Conservation (phyloP, 1,140 invertebrate species). For the Wasmannia auropunctata region DNA sequence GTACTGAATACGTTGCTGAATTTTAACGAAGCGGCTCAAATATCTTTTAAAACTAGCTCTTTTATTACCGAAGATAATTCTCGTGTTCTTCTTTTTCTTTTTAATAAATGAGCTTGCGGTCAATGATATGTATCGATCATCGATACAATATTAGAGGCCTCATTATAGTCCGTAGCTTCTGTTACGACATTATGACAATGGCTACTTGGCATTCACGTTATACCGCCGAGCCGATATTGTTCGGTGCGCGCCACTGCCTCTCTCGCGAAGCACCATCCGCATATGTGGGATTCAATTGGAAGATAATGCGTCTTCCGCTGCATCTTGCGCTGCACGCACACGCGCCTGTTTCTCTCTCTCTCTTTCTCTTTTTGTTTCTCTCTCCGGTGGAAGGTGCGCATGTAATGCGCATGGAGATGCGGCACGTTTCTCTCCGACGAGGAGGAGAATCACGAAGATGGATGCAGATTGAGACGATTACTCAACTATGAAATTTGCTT, state of each 20-base stretch:
- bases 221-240: conserved; percentile 64
- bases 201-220: conserved; percentile 69
- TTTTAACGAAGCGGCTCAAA: conserved; percentile 2
- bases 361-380: not conserved
- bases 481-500: not conserved
- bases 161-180: conserved; percentile 66
- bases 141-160: conserved; percentile 59
- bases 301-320: conserved; percentile 65
- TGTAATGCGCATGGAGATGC: not conserved
- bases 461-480: conserved; percentile 13
- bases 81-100: not conserved
- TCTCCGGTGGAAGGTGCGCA: not conserved
- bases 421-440: not conserved
- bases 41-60: not conserved
- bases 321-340: conserved; percentile 32
- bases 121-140: conserved; percentile 64
- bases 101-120: not conserved
- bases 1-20: conserved; percentile 22
- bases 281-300: conserved; percentile 67
- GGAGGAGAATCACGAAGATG: conserved; percentile 14
- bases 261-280: conserved; percentile 47
- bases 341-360: not conserved
- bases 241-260: conserved; percentile 56
- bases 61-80: not conserved
- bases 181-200: conserved; percentile 69